A percentile compares a stretch with the other conserved stretches of the same genome.
Conservation (phyloP, 2,797 vertebrate genomes). For the Dermochelys coriacea region DNA sequence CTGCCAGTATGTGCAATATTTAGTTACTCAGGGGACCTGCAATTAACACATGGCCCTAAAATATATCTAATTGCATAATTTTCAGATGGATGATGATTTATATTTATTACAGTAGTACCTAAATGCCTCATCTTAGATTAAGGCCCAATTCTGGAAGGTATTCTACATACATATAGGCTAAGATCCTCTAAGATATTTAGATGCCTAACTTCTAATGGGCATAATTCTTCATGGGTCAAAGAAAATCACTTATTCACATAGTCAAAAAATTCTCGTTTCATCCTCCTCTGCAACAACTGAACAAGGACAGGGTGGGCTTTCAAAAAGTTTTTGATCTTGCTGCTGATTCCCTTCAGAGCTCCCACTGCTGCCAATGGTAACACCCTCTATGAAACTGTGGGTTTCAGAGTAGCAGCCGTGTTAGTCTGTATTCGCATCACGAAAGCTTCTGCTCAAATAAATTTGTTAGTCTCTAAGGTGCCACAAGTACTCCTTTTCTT, state of each 20-base stretch:
- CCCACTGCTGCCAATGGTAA: neutral
- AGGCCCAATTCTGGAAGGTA: neutral
- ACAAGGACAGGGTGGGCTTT: neutral
- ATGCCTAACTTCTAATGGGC: neutral
- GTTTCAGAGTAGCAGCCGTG: too few species aligned
- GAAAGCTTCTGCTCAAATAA: too few species aligned
- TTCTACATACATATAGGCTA: neutral
- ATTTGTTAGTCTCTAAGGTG: too few species aligned
- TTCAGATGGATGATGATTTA: neutral
- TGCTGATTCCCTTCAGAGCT: neutral
- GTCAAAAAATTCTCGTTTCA: neutral
- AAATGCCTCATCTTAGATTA: neutral
- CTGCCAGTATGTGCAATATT: neutral
- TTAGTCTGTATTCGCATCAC: too few species aligned
- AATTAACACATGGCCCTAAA: neutral
- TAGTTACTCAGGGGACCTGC: conserved; percentile 23
- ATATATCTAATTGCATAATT: neutral
- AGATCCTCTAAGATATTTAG: neutral
- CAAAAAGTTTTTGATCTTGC: neutral
- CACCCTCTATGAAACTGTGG: neutral
- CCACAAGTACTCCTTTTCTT: too few species aligned
- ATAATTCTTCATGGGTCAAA: neutral
- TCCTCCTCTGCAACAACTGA: neutral
- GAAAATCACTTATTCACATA: neutral
- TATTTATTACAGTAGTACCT: neutral